phyloP scores from a whole-genome alignment of 2,888 invertebrate species.

The Blastobasis adustella region DNA sequence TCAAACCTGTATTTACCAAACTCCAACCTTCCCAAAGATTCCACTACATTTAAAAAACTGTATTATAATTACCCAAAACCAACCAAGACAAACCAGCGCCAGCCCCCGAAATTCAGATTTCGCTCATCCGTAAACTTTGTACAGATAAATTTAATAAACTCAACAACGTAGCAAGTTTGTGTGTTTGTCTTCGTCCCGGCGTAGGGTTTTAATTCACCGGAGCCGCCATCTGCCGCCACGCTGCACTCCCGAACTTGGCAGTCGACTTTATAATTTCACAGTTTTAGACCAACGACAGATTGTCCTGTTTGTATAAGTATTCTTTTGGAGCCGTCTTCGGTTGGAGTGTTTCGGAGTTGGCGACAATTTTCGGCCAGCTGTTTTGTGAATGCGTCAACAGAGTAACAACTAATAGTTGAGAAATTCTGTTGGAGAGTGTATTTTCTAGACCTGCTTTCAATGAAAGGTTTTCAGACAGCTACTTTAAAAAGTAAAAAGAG shows the following conservation, averaged over 20 bases:
- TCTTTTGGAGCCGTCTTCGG: constrained; percentile 6
- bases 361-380: no score
- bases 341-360: no score
- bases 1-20: no score
- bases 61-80: no score
- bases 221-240: constrained; percentile 22
- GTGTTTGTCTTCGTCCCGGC: constrained; percentile 23
- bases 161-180: constrained; percentile 15
- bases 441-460: no score
- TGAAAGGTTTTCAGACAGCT: no score
- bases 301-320: constrained; percentile 14
- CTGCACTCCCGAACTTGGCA: constrained; percentile 18
- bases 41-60: no score
- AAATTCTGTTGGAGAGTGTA: no score
- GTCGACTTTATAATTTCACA: constrained; percentile 23
- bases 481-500: no score
- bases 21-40: no score
- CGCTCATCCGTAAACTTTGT: constrained; percentile 14
- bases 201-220: constrained; percentile 20
- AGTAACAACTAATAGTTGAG: no score
- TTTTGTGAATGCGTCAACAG: no score
- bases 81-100: neutral
- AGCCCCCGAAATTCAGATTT: constrained; percentile 13
- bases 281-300: constrained; percentile 15
- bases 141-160: constrained; percentile 17